These are phyloP conservation scores for Pollachius pollachius DNA, from an alignment of 2,113 vertebrate genomes.

Conservation along the genomic window DNA sequence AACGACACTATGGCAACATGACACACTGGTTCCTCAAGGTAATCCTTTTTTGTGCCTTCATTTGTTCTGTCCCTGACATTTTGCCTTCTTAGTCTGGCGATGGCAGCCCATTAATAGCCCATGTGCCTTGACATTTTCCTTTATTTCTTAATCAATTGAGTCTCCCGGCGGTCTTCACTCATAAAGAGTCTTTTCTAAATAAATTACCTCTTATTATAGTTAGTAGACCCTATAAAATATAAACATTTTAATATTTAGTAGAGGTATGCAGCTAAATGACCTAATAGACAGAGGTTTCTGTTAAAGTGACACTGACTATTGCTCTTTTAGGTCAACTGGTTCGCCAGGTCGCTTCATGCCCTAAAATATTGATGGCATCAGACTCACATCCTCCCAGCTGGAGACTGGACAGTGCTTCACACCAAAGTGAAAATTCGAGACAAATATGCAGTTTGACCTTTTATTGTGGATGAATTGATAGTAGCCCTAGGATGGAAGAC, in stretches of 20 bases:
- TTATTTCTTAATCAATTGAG: conserved; percentile 57
- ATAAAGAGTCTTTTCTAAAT: background rate
- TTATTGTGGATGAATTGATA: conserved; percentile 26
- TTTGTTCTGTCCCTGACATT: conserved; percentile 68
- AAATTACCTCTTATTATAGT: too few relatives aligned
- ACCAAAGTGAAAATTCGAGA: too few relatives aligned
- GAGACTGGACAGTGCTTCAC: background rate
- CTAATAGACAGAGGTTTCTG: too few relatives aligned
- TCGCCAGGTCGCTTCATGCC: conserved; percentile 9
- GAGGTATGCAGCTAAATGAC: too few relatives aligned
- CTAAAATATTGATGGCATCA: conserved; percentile 57
- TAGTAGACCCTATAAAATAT: too few relatives aligned
- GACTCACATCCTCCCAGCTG: conserved; percentile 24
- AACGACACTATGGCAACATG: background rate
- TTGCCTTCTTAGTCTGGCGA: conserved; percentile 59
- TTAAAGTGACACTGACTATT: too few relatives aligned
- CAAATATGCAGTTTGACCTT: conserved; percentile 38
- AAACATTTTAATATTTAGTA: background rate
- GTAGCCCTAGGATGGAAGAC: background rate
- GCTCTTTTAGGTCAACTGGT: too few relatives aligned
- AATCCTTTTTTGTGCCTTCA: conserved; percentile 23
- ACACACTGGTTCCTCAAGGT: background rate
- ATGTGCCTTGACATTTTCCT: conserved; percentile 71
- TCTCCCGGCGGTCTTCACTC: conserved; percentile 33
- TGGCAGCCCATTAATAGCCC: conserved; percentile 61